Conservation (phyloP, 2,797 vertebrate species). For the Pipistrellus pygmaeus region DNA sequence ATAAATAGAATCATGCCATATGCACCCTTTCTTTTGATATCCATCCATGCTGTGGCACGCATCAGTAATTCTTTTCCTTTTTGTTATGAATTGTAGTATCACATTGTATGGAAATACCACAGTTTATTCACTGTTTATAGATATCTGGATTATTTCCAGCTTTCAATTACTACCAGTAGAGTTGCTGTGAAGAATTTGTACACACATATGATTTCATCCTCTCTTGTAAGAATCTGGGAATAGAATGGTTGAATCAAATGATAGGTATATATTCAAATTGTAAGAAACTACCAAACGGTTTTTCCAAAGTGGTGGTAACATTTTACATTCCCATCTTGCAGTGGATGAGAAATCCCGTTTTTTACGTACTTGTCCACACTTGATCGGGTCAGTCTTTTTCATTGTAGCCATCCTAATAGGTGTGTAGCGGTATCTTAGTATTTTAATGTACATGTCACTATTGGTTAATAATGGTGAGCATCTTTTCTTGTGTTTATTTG, state of each 20-base stretch:
- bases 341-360: not conserved
- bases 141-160: not conserved
- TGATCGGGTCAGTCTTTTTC: not conserved
- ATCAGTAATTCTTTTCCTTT: not conserved
- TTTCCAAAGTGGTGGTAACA: not conserved
- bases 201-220: constrained; percentile 6
- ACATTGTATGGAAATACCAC: not conserved
- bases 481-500: not conserved
- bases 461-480: not conserved
- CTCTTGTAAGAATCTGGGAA: not conserved
- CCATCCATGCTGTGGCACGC: not conserved
- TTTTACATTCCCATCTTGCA: not conserved
- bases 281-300: not conserved
- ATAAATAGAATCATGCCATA: not conserved
- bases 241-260: not conserved
- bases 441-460: constrained; percentile 9
- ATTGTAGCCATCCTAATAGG: not conserved
- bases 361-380: not conserved
- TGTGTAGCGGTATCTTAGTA: not conserved
- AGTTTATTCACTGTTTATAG: not conserved
- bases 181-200: not conserved
- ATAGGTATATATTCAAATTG: not conserved
- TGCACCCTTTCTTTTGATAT: not conserved
- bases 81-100: not conserved
- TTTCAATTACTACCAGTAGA: not conserved